Percentiles rank a stretch among this genome's conserved stretches.
phyloP scores from a whole-genome alignment of 2,888 invertebrate species.

The Cryptus armator region DNA sequence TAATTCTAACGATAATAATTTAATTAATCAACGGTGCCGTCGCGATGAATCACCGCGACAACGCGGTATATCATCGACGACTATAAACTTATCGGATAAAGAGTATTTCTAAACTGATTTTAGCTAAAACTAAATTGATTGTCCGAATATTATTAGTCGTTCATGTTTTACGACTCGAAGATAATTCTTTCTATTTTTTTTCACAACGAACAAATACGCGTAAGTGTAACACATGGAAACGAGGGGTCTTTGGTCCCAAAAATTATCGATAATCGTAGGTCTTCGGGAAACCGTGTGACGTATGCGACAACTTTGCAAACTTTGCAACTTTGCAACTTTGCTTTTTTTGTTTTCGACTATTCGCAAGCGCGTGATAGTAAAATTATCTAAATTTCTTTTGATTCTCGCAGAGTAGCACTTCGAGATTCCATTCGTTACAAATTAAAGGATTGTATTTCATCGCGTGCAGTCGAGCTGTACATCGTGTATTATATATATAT shows the following conservation, averaged over 20 bases:
- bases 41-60: slow-evolving; percentile 27
- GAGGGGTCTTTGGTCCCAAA: slow-evolving; percentile 66
- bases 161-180: slow-evolving; percentile 31
- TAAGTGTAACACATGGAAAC: slow-evolving; percentile 37
- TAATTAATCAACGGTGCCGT: slow-evolving; percentile 23
- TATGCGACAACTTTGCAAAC: slow-evolving; percentile 58
- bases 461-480: slow-evolving; percentile 51
- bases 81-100: too few species aligned
- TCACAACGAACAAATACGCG: slow-evolving; percentile 39
- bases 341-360: slow-evolving; percentile 16
- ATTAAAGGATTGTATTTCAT: not conserved
- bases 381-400: slow-evolving; percentile 36
- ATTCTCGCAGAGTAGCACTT: not conserved
- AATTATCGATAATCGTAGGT: slow-evolving; percentile 60
- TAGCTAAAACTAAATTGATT: slow-evolving; percentile 66
- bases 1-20: slow-evolving; percentile 61
- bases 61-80: not conserved
- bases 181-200: slow-evolving; percentile 2
- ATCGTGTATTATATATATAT: not conserved
- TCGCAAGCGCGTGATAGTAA: slow-evolving; percentile 44
- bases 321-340: too few species aligned
- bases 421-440: slow-evolving; percentile 19
- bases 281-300: slow-evolving; percentile 36
- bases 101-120: slow-evolving; percentile 22
- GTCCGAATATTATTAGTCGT: slow-evolving; percentile 60